These are phyloP conservation scores for Microchirus variegatus DNA, from an alignment of 2,797 vertebrate genomes.

Conservation along the genomic window DNA sequence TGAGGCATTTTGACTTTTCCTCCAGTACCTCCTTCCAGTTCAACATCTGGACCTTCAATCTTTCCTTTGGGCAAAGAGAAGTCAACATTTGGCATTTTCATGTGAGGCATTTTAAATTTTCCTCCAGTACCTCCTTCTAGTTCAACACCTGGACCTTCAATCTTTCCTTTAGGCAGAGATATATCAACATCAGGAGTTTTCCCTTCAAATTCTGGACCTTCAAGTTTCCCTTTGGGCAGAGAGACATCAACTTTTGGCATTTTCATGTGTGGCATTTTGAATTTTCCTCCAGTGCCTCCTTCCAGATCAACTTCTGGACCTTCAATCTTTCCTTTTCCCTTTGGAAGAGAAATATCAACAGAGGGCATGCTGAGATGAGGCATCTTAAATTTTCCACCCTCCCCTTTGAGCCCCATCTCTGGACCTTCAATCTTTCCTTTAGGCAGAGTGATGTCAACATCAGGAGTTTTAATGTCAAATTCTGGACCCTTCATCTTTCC, in stretches of 20 bases:
- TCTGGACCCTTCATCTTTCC: constrained; percentile 23
- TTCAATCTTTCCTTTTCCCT: background rate
- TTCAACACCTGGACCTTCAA: constrained; percentile 40
- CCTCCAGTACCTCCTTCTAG: constrained; percentile 1
- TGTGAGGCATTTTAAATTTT: no score
- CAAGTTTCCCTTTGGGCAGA: constrained; percentile 54
- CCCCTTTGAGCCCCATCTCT: background rate
- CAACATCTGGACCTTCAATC: constrained; percentile 12
- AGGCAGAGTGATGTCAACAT: constrained; percentile 63
- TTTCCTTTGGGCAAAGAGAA: constrained; percentile 44
- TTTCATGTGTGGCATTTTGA: background rate
- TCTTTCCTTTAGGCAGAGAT: constrained; percentile 49
- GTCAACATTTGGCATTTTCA: constrained; percentile 58
- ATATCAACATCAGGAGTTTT: constrained; percentile 59
- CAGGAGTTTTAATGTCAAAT: background rate
- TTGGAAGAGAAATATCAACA: background rate
- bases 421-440: constrained; percentile 48
- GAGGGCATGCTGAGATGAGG: background rate
- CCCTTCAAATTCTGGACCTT: constrained; percentile 21
- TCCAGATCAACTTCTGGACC: background rate
- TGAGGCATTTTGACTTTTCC: constrained; percentile 49
- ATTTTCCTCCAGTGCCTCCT: no score
- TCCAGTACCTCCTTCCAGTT: background rate
- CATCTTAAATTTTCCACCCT: background rate
- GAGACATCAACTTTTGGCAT: constrained; percentile 65